phyloP scores from a whole-genome alignment of 2,888 invertebrate genomes.

The Caenorhabditis afra region DNA sequence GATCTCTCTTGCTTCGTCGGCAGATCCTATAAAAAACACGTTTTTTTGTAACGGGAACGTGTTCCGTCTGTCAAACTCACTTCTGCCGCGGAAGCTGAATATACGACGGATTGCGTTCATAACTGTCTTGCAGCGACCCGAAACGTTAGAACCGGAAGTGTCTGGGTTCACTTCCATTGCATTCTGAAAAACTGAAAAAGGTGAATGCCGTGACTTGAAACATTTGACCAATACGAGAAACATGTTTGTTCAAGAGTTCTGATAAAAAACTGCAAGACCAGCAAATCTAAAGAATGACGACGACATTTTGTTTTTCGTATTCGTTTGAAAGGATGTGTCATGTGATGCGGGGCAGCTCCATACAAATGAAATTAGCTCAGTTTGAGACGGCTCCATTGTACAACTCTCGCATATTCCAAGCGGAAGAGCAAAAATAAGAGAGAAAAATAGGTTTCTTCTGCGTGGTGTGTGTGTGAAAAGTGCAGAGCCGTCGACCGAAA shows the following conservation, averaged over 20 bases:
- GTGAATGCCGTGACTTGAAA: background rate
- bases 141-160: slow-evolving; percentile 13
- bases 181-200: slow-evolving; percentile 28
- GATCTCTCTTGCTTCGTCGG: slow-evolving; percentile 5
- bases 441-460: too few species aligned
- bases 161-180: slow-evolving; percentile 46
- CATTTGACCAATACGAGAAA: too few species aligned
- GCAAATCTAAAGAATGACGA: background rate
- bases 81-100: slow-evolving; percentile 56
- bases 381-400: slow-evolving; percentile 32
- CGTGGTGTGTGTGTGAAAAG: slow-evolving; percentile 35
- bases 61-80: slow-evolving; percentile 47
- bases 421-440: too few species aligned
- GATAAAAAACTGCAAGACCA: background rate
- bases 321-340: slow-evolving; percentile 1
- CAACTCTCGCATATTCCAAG: background rate
- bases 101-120: slow-evolving; percentile 64
- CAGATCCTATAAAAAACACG: slow-evolving; percentile 6
- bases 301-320: background rate
- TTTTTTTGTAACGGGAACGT: background rate
- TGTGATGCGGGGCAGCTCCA: slow-evolving; percentile 11
- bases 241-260: too few species aligned
- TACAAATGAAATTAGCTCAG: slow-evolving; percentile 48
- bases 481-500: slow-evolving; percentile 30
- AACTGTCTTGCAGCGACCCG: slow-evolving; percentile 50